Conservation (phyloP, 1,140 invertebrate genomes). For the Bombyx mandarina region DNA sequence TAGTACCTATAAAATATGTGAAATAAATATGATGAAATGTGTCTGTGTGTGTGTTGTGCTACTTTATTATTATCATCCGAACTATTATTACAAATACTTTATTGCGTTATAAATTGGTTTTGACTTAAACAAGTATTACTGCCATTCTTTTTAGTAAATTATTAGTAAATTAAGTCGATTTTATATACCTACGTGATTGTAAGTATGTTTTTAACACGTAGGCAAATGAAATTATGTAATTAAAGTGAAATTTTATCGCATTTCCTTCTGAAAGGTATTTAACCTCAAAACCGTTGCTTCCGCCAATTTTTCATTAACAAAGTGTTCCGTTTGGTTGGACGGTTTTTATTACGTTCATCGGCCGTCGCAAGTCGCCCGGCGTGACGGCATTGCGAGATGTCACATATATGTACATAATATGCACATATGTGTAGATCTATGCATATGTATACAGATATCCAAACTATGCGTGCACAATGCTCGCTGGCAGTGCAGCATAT, state of each 20-base stretch:
- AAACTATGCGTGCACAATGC: not conserved
- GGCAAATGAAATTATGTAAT: not conserved
- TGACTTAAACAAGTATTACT: too few species aligned
- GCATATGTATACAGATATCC: not conserved
- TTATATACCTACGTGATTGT: too few species aligned
- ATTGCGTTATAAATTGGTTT: not conserved
- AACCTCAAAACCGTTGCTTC: constrained; percentile 20
- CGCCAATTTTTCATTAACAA: constrained; percentile 21
- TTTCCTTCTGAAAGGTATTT: not conserved
- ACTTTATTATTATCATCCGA: too few species aligned
- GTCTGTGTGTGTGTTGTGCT: too few species aligned
- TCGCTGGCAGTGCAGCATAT: too few species aligned
- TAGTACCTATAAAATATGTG: too few species aligned
- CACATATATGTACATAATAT: constrained; percentile 1
- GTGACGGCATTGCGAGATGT: constrained; percentile 42
- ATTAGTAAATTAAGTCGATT: too few species aligned
- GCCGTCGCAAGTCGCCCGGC: constrained; percentile 19
- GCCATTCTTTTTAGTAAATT: too few species aligned
- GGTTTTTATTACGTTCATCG: constrained; percentile 25
- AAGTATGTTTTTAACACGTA: constrained; percentile 9
- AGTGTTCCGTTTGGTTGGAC: constrained; percentile 18
- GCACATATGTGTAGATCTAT: not conserved
- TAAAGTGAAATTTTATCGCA: constrained; percentile 2
- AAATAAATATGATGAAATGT: too few species aligned
- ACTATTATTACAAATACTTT: too few species aligned